These are phyloP conservation scores for Condylostylus longicornis DNA, from an alignment of 1,140 invertebrate genomes.

Conservation along the genomic window DNA sequence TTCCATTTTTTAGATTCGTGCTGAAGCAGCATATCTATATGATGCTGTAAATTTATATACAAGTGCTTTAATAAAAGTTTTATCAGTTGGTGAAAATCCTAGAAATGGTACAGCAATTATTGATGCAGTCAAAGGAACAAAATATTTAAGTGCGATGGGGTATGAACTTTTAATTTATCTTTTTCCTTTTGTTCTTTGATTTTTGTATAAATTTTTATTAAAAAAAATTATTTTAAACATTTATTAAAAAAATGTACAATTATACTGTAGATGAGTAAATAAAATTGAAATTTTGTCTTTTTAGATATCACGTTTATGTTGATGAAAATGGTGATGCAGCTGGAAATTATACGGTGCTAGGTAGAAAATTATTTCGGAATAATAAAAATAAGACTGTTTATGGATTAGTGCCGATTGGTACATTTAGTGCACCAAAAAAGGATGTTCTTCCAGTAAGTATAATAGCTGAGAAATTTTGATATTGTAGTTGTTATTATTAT, in stretches of 20 bases:
- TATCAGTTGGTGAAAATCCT: slow-evolving; percentile 47
- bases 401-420: slow-evolving; percentile 60
- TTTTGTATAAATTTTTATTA: neutral
- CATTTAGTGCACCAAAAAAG: slow-evolving; percentile 40
- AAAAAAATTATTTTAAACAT: neutral
- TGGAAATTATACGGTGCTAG: slow-evolving; percentile 88
- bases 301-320: slow-evolving; percentile 77
- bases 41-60: slow-evolving; percentile 79
- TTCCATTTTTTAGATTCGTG: slow-evolving; percentile 49
- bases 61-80: slow-evolving; percentile 48
- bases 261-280: too few relatives aligned
- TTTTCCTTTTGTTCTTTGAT: slow-evolving; percentile 2
- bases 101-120: slow-evolving; percentile 58
- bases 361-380: slow-evolving; percentile 26
- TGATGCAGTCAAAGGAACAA: slow-evolving; percentile 49
- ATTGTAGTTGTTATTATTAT: too few relatives aligned
- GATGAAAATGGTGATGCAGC: slow-evolving; percentile 89
- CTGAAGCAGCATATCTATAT: slow-evolving; percentile 82
- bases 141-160: slow-evolving; percentile 76
- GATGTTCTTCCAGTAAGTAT: slow-evolving; percentile 41
- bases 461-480: too few relatives aligned
- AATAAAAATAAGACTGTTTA: slow-evolving; percentile 33
- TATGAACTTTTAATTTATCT: slow-evolving; percentile 32
- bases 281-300: slow-evolving; percentile 1
- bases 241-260: neutral